Base-by-base conservation (phyloP, 2,113 vertebrate species). In the Lagopus muta region DNA sequence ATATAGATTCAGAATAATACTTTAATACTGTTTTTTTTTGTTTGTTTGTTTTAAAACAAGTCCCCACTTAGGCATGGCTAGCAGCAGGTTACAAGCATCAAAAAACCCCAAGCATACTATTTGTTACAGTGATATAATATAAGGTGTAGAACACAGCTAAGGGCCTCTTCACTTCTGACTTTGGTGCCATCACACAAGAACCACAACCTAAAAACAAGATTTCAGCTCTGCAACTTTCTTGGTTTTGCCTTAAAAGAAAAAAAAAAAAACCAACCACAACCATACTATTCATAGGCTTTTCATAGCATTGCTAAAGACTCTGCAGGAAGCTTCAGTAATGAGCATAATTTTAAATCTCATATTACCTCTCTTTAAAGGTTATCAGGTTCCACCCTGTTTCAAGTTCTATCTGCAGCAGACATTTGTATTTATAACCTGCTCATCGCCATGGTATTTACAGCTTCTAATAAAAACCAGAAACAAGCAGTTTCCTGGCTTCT, bases 51-150 rank as follows among this genome's bases (percentile, higher is more conserved):
- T 43, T 43, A 43, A 43, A 43, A 42, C 42, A 65, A 66, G 20
- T 8, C 30, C 40, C 11, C 1, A 0, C 36, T 36, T 40, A 76
- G 82, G n/a, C 0, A 0, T 22, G 43, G 22, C 11, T 13, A 88
- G 36, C 40, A 80, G 67, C 36, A 90, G 20, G 32, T 38, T 50
- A 74, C 67, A 87, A 85, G 6, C 10, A 10, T 8, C 70, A 73
- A 75, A 72, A 52, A 10, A 0, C 1, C 17, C 48, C 14, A 52
- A 76, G 15, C 20, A 24, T 3, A 8, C 19, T 52, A 3, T 32
- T 75, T 72, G 17, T 40, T 72, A 43, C 19, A 69, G 27, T 40
- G 15, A n/a, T 20, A 32, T 15, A n/a, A n/a, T 13, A 0, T 4
- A 30, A 54, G 13, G 24, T 12, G 20, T 0, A 54, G 21, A 55